These are phyloP conservation scores for Sarcophilus harrisii DNA, from an alignment of 2,797 vertebrate species.

Conservation along the genomic window DNA sequence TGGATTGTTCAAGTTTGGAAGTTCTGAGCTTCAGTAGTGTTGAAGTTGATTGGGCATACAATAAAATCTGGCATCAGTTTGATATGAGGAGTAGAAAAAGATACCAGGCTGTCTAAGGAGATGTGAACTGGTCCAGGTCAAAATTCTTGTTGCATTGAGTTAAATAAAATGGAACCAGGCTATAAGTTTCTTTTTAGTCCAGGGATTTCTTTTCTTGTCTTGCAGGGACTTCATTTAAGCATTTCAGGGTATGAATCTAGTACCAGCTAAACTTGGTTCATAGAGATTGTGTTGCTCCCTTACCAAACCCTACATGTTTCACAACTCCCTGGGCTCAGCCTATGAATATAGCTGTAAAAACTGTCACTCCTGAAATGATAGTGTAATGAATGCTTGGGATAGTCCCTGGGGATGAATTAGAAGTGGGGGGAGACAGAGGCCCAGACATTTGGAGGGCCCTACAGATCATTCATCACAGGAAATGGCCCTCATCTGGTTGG, in stretches of 20 bases:
- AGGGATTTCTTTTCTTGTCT: neutral
- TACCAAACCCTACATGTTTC: neutral
- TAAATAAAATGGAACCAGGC: neutral
- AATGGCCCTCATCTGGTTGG: neutral
- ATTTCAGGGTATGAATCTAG: neutral
- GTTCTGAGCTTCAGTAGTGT: neutral
- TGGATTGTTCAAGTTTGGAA: neutral
- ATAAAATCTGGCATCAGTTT: neutral
- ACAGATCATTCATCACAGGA: neutral
- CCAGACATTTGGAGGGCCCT: neutral
- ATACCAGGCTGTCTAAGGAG: neutral
- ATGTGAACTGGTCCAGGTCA: too few species aligned
- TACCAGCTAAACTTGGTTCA: neutral
- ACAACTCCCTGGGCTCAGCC: neutral
- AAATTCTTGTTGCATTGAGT: neutral
- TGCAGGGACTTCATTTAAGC: neutral
- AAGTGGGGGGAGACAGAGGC: neutral
- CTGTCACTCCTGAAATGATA: slow-evolving; percentile 11
- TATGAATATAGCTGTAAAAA: neutral
- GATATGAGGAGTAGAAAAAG: neutral
- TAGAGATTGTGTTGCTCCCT: neutral
- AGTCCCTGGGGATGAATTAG: neutral
- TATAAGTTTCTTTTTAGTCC: neutral
- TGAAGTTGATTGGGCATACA: neutral
- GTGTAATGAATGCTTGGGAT: neutral